A percentile compares a stretch with the other conserved stretches of the same genome.
Conservation (phyloP, 2,113 vertebrate genomes). For the Malurus elegans region DNA sequence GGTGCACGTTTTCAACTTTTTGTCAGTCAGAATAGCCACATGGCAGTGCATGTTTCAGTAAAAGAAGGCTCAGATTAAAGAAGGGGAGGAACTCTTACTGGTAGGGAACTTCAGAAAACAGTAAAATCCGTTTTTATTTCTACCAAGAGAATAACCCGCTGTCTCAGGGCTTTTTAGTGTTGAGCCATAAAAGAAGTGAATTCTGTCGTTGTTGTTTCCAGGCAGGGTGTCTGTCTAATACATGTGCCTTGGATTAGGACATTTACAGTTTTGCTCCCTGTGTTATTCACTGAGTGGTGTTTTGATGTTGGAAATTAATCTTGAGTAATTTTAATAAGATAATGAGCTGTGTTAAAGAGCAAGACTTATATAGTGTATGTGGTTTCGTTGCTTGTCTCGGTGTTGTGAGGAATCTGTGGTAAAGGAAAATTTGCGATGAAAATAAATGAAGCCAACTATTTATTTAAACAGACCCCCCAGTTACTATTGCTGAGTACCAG, state of each 20-base stretch:
- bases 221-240: not conserved
- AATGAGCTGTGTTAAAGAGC: not conserved
- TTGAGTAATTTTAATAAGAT: not conserved
- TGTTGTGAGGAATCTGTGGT: not conserved
- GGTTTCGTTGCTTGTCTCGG: accelerated
- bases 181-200: not conserved
- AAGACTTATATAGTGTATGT: not conserved
- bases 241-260: not conserved
- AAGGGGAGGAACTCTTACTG: not conserved
- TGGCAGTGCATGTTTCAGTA: not conserved
- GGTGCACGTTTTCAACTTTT: not conserved
- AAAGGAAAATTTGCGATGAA: not conserved
- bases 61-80: not conserved
- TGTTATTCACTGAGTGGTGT: not conserved
- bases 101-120: not conserved
- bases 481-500: not conserved
- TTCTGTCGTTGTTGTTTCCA: not conserved
- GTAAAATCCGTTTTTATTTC: not conserved
- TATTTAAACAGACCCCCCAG: not conserved
- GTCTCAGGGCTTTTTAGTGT: not conserved
- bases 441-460: not conserved
- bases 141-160: not conserved
- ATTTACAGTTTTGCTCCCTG: not conserved
- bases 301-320: not conserved
- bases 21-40: not conserved